phyloP scores from a whole-genome alignment of 1,140 invertebrate species.

The Armadillidium nasatum region DNA sequence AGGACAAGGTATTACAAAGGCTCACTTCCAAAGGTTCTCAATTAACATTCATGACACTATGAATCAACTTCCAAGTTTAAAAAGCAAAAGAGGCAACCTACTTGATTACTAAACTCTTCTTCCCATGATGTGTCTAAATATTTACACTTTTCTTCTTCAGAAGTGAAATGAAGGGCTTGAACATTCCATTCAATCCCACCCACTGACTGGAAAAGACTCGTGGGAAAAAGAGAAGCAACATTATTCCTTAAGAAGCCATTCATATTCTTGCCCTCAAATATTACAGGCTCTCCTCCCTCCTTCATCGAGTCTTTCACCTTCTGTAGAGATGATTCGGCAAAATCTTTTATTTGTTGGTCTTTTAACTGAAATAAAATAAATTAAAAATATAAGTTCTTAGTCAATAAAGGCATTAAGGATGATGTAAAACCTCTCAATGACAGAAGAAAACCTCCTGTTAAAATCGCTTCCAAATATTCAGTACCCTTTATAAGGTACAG shows the following conservation, averaged over 20 bases:
- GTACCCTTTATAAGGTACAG: not conserved
- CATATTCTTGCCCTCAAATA: slow-evolving; percentile 21
- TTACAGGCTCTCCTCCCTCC: slow-evolving; percentile 7
- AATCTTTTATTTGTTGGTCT: slow-evolving; percentile 29
- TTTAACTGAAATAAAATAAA: slow-evolving; percentile 17
- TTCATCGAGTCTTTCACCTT: slow-evolving; percentile 29
- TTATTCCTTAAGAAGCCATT: slow-evolving; percentile 33
- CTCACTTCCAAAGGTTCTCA: too few relatives aligned
- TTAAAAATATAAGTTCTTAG: not conserved
- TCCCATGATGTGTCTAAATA: slow-evolving; percentile 28
- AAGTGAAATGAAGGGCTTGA: slow-evolving; percentile 27
- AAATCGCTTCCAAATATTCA: not conserved
- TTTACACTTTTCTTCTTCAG: not conserved
- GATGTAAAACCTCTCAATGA: not conserved
- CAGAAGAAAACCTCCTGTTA: not conserved
- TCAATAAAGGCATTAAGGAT: not conserved
- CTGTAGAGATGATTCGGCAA: slow-evolving; percentile 24
- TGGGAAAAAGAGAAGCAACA: slow-evolving; percentile 28
- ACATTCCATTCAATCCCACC: slow-evolving; percentile 25
- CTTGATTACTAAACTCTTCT: slow-evolving; percentile 26
- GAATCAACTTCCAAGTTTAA: too few relatives aligned
- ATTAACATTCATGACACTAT: too few relatives aligned
- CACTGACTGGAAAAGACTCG: slow-evolving; percentile 23
- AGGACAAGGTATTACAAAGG: too few relatives aligned
- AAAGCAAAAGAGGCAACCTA: not conserved